These are phyloP conservation scores for Labeo rohita DNA, from an alignment of 2,113 vertebrate species.

Conservation along the genomic window DNA sequence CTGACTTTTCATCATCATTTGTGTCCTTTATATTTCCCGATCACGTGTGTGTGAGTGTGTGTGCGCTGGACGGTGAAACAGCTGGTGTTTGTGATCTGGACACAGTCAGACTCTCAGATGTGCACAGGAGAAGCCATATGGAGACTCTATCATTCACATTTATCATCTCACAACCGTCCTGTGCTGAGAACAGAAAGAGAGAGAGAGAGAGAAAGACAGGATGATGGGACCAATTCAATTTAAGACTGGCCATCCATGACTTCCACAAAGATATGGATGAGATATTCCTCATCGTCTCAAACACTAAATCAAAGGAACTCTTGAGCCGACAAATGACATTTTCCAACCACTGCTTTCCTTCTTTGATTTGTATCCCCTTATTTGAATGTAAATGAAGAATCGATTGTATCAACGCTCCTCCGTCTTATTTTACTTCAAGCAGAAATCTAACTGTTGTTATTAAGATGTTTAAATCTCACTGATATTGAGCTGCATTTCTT, in stretches of 20 bases:
- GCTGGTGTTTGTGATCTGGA: background rate
- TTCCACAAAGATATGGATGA: constrained; percentile 39
- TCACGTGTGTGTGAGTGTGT: background rate
- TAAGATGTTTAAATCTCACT: constrained; percentile 23
- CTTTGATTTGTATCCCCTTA: constrained; percentile 43
- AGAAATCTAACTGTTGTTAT: constrained; percentile 9
- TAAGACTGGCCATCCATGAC: constrained; percentile 58
- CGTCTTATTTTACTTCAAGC: background rate
- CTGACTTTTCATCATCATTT: too few relatives aligned
- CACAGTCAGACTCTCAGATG: background rate
- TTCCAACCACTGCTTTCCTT: constrained; percentile 41
- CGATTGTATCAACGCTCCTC: constrained; percentile 7
- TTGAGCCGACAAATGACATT: constrained; percentile 51
- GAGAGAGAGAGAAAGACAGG: constrained; percentile 54
- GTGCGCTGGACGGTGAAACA: background rate
- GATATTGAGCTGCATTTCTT: background rate
- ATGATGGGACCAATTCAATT: constrained; percentile 53
- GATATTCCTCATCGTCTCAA: constrained; percentile 58
- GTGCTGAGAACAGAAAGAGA: constrained; percentile 29
- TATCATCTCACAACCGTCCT: background rate
- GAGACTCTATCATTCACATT: constrained; percentile 1
- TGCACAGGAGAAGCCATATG: background rate
- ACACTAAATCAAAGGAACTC: constrained; percentile 60
- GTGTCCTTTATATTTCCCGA: too few relatives aligned
- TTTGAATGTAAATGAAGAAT: constrained; percentile 48